Conservation (phyloP, 2,113 vertebrate species). For the Nothoprocta pentlandii region DNA sequence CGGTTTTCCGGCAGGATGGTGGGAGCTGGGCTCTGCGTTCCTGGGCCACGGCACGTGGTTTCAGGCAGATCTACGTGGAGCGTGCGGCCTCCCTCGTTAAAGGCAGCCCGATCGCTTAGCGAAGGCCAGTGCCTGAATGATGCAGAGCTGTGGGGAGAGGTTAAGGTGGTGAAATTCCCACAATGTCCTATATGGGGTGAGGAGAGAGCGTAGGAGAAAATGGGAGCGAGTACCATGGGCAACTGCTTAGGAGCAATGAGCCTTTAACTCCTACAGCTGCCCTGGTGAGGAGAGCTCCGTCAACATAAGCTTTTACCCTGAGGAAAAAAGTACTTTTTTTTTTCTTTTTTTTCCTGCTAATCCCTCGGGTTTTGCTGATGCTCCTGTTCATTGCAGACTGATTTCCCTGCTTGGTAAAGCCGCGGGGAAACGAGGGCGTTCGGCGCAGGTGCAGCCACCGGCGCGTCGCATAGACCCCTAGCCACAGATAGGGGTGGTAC, state of each 20-base stretch:
- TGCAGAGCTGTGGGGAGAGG: conserved; percentile 46
- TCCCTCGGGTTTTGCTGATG: not conserved
- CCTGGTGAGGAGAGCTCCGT: not conserved
- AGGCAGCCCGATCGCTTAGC: conserved; percentile 28
- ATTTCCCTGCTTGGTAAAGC: fast-evolving
- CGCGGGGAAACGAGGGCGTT: not conserved
- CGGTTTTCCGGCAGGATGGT: not conserved
- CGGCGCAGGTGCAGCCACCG: not conserved
- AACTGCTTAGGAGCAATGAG: conserved; percentile 26
- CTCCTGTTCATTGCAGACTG: not conserved
- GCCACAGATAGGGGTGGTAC: not conserved
- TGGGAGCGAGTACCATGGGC: not conserved
- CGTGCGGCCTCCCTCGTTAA: conserved; percentile 59
- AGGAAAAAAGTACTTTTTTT: not conserved
- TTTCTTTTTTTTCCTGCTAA: not conserved
- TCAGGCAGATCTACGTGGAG: conserved; percentile 51
- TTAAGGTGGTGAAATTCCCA: conserved; percentile 59
- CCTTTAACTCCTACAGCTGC: conserved; percentile 41
- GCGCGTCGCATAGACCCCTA: not conserved
- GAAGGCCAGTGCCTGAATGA: conserved; percentile 60
- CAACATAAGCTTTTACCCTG: not conserved
- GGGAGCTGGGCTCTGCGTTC: conserved; percentile 26
- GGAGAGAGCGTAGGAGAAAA: conserved; percentile 21
- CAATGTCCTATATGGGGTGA: not conserved
- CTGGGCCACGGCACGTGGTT: conserved; percentile 41